Evolutionary conservation across 2,797 vertebrate species (phyloP), one percentile per base, ranked within the genome.

Genomic region (Enteromius radiatus): DNA sequence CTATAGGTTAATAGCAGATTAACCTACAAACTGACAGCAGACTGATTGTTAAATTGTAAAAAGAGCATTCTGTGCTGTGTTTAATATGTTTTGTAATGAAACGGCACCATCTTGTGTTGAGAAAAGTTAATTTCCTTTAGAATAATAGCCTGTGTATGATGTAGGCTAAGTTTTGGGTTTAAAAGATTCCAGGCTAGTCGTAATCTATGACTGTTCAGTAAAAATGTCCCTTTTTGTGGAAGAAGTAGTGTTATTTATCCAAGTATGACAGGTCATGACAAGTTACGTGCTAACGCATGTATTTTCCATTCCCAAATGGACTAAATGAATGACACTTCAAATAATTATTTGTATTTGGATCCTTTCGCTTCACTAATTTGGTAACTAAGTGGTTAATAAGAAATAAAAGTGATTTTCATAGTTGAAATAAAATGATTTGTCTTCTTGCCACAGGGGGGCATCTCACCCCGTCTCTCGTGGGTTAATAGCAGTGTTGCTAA

Each of bases 61-160:
- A 10, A 38, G 12, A 26, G 1, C 12, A 7, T 10, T 36, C 5
- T 19, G 47, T 38, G 17, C 33, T 1, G n/a, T 17, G 28, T 70
- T 23, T 54, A 26, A 70, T 38, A 23, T 45, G 4, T 17, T 67
- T n/a, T 82, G 19, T 63, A 21, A 56, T 56, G 5, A 23, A 74
- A 75, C 26, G 11, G 12, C 52, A 38, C 61, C 63, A 68, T 80
- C 83, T 75, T 28, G 61, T 80, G 83, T 49, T 45, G 10, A 36
- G 23, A 3, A 56, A 59, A 9, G 36, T 6, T 17, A 1, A 31
- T 73, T 47, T 41, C 17, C 63, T 49, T 23, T 2, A 47, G 26
- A 70, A 21, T 12, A 31, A 0, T 11, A 7, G 1, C 41, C 41
- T 41, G 41, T 21, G n/a, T 38, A 15, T 11, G 54, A 23, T n/a